Base-by-base conservation (phyloP, 1,140 invertebrate genomes). In the Drosophila ananassae region DNA sequence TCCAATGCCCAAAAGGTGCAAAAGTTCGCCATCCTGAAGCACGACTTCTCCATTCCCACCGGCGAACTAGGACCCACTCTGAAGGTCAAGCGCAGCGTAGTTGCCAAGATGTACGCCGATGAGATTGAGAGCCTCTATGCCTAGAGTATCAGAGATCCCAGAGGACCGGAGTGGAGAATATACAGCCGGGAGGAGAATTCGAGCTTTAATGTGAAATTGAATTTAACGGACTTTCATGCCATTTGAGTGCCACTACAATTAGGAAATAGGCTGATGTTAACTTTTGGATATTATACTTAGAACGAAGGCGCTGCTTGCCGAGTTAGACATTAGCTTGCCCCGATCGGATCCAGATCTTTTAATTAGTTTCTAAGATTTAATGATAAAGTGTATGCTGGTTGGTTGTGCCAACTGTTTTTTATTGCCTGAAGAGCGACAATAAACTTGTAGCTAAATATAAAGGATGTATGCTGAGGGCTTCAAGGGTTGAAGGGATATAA, bases 1-100 rank as follows among this genome's bases (percentile, higher is more conserved):
- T 98, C 97, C 5, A 97, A 97, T 92, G 97, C 98, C 56, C 96
- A 98, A 83, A 96, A 95, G 90, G 94, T 99, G 56, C 97, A 98
- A 91, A 99, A 99, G 91, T 98, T 98, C 93, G 93, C 94, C n/a
- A 94, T 99, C 66, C 92, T 99, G 62, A 96, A 97, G 0, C 93
- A 93, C 44, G 98, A 98, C 90, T 98, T 98, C 92, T 97, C 97
- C 12, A 93, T 98, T 68, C 93, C 94, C 58, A 97, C 96, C 22
- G 98, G 97, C 73, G 98, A 98, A 94, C 93, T 99, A 81, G 97
- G 96, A 64, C 97, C 97, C 59, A 98, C 97, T 24, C 93, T 98
- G 87, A 98, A 98, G 93, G 91, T 98, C 13, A 97, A 96, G 92
- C 93, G 97, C 63, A 95, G 94, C 77, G 92, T 95, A 30, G 94